phyloP scores from a whole-genome alignment of 2,113 vertebrate species.

The Rhinichthys klamathensis region DNA sequence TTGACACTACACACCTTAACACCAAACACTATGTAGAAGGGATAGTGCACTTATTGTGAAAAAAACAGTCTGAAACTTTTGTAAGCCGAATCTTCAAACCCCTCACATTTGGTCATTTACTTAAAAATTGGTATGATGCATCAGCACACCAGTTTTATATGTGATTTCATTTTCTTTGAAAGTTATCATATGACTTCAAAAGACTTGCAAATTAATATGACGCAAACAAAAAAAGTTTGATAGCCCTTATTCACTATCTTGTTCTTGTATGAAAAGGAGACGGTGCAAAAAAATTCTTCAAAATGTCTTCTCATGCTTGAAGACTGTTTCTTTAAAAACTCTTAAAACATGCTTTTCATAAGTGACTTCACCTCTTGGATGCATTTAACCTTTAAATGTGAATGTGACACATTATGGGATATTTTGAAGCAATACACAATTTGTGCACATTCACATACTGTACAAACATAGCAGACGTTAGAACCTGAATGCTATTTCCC shows the following conservation, averaged over 20 bases:
- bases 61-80: neutral
- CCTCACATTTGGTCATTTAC: neutral
- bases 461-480: neutral
- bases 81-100: neutral
- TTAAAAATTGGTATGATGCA: neutral
- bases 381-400: neutral
- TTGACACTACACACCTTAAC: neutral
- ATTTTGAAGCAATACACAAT: neutral
- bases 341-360: neutral
- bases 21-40: neutral
- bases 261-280: neutral
- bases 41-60: neutral
- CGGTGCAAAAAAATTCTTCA: neutral
- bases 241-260: neutral
- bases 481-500: constrained; percentile 30
- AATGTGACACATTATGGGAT: neutral
- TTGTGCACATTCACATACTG: neutral
- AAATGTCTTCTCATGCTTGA: neutral
- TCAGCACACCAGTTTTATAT: neutral
- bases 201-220: neutral
- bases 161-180: neutral
- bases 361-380: neutral
- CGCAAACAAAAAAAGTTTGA: neutral
- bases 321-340: neutral
- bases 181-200: neutral